Percentiles rank a stretch among this genome's conserved stretches.
phyloP scores from a whole-genome alignment of 2,888 invertebrate species.

The Dryobota labecula region DNA sequence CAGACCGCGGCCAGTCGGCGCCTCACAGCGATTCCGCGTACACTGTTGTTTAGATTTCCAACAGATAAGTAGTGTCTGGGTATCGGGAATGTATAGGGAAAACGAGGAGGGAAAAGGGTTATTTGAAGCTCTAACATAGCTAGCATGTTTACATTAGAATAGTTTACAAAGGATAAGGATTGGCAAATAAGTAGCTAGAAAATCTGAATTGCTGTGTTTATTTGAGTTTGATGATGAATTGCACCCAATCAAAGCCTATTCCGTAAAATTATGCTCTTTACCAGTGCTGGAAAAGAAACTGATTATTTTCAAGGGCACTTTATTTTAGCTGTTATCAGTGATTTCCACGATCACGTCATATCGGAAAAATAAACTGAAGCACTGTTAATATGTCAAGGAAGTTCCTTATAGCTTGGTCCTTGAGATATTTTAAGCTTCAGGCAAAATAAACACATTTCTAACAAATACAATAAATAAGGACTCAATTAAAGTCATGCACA shows the following conservation, averaged over 20 bases:
- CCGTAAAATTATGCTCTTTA: background rate
- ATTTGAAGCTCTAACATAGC: conserved; percentile 14
- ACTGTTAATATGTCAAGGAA: too few species aligned
- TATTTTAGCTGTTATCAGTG: background rate
- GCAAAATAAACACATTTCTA: conserved; percentile 5
- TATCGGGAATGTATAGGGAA: conserved; percentile 29
- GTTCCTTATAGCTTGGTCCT: too few species aligned
- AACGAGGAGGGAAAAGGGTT: conserved; percentile 9
- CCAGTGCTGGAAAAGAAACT: background rate
- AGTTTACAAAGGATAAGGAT: background rate
- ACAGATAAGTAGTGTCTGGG: conserved; percentile 49
- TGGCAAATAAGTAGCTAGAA: background rate
- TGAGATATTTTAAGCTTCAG: background rate
- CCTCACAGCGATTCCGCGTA: conserved; percentile 59
- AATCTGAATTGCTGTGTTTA: conserved; percentile 4
- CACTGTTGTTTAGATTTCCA: conserved; percentile 57
- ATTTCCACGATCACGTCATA: background rate
- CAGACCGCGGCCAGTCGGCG: conserved; percentile 58
- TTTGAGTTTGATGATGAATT: background rate
- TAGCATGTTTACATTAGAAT: conserved; percentile 5
- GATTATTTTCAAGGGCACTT: background rate
- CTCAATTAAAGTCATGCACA: conserved; percentile 39
- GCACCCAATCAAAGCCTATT: conserved; percentile 9
- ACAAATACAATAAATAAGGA: conserved; percentile 39
- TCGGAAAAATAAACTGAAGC: background rate